phyloP scores from a whole-genome alignment of 2,113 vertebrate species.

The Morone saxatilis region DNA sequence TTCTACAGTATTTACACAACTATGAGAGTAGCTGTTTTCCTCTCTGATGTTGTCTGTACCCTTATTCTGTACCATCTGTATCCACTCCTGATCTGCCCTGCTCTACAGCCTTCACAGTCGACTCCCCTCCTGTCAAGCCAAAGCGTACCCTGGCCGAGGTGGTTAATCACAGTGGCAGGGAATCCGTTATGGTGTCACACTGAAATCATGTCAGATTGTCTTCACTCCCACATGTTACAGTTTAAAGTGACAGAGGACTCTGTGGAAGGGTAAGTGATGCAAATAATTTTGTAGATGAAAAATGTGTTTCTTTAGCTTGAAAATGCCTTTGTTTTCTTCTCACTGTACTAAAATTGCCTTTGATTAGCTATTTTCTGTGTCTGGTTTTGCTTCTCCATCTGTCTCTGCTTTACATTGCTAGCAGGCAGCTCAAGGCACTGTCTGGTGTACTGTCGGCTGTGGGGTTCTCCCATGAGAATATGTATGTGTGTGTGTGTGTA shows the following conservation, averaged over 20 bases:
- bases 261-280: no score
- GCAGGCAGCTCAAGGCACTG: constrained; percentile 71
- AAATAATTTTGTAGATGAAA: neutral
- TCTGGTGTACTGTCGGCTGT: constrained; percentile 54
- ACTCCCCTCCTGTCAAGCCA: constrained; percentile 8
- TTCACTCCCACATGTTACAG: constrained; percentile 10
- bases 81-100: constrained; percentile 22
- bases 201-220: constrained; percentile 36
- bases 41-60: neutral
- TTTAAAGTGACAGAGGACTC: neutral
- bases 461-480: constrained; percentile 23
- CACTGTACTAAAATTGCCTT: neutral
- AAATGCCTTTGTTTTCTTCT: neutral
- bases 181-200: constrained; percentile 60
- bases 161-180: constrained; percentile 45
- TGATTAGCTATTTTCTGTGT: constrained; percentile 40
- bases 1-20: constrained; percentile 15
- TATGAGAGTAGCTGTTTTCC: constrained; percentile 4
- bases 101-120: constrained; percentile 25
- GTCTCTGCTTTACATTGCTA: constrained; percentile 55
- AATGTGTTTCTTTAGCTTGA: neutral
- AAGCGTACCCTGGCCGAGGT: neutral
- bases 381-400: constrained; percentile 57
- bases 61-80: constrained; percentile 16
- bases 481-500: constrained; percentile 32